phyloP scores from a whole-genome alignment of 2,797 vertebrate species.

The Psittacula derbiana region DNA sequence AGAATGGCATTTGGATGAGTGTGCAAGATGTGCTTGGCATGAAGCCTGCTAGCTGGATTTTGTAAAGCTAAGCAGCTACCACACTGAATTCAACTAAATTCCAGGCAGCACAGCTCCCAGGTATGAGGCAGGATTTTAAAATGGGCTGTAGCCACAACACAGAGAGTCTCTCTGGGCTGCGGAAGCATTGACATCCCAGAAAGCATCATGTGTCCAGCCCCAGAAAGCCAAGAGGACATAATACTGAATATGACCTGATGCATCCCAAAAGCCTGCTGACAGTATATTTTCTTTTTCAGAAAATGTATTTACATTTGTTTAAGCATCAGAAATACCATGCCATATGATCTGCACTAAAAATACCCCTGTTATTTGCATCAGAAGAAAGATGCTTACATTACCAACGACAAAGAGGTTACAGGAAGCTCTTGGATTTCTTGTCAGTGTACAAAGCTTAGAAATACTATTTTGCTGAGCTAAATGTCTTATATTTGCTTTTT shows the following conservation, averaged over 20 bases:
- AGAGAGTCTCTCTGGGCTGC: neutral
- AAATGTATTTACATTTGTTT: neutral
- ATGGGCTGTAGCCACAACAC: neutral
- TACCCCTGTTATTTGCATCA: neutral
- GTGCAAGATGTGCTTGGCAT: neutral
- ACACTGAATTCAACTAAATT: rapidly evolving
- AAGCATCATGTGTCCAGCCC: rapidly evolving
- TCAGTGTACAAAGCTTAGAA: neutral
- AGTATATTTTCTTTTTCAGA: neutral
- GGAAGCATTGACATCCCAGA: neutral
- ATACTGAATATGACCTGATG: neutral
- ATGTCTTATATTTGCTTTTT: neutral
- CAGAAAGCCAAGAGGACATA: neutral
- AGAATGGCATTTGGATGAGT: rapidly evolving
- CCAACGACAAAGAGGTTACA: neutral
- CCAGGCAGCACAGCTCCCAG: rapidly evolving
- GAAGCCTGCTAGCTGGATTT: neutral
- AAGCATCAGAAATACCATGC: neutral
- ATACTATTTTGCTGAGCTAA: neutral
- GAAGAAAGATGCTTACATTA: neutral
- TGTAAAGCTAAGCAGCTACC: neutral
- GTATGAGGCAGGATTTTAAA: neutral
- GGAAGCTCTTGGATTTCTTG: neutral
- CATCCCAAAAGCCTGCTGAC: neutral
- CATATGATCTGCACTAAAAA: neutral